These are phyloP conservation scores for Cremastobaeus sp. DNA, from an alignment of 2,888 invertebrate species.

Conservation along the genomic window DNA sequence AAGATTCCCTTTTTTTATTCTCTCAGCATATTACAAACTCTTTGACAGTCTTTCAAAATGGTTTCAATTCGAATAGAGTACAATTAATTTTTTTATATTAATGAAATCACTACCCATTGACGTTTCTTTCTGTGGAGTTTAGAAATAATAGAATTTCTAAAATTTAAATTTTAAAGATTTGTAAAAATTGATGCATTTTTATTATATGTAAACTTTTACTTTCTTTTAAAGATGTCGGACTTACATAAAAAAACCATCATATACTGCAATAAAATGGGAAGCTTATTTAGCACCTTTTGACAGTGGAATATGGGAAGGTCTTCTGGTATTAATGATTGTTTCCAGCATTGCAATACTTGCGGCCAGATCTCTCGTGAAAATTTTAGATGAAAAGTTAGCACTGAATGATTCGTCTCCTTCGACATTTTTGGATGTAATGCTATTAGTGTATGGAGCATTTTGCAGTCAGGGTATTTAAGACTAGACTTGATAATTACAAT, in stretches of 20 bases:
- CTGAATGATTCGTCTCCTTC: conserved; percentile 4
- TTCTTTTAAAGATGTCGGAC: conserved; percentile 67
- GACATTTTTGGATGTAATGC: conserved; percentile 65
- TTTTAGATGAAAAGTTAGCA: conserved; percentile 5
- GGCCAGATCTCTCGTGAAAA: conserved; percentile 55
- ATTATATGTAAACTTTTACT: neutral
- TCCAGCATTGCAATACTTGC: conserved; percentile 65
- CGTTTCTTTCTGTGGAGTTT: too few species aligned
- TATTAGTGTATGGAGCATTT: conserved; percentile 71
- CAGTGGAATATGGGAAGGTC: conserved; percentile 69
- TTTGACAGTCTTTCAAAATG: too few species aligned
- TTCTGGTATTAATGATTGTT: conserved; percentile 67
- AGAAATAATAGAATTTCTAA: too few species aligned
- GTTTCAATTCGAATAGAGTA: too few species aligned
- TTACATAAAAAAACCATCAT: conserved; percentile 72
- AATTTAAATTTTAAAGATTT: too few species aligned
- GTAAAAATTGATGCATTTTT: too few species aligned
- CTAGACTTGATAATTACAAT: neutral
- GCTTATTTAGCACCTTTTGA: conserved; percentile 73
- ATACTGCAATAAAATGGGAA: conserved; percentile 71
- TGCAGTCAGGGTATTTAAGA: conserved; percentile 76
- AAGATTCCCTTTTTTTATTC: too few species aligned
- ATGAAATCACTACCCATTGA: too few species aligned
- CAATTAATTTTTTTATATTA: too few species aligned
- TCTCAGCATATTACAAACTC: too few species aligned